A percentile compares a stretch with the other conserved stretches of the same genome.
phyloP scores from a whole-genome alignment of 2,888 invertebrate genomes.

The Drosophila melanocephala region DNA sequence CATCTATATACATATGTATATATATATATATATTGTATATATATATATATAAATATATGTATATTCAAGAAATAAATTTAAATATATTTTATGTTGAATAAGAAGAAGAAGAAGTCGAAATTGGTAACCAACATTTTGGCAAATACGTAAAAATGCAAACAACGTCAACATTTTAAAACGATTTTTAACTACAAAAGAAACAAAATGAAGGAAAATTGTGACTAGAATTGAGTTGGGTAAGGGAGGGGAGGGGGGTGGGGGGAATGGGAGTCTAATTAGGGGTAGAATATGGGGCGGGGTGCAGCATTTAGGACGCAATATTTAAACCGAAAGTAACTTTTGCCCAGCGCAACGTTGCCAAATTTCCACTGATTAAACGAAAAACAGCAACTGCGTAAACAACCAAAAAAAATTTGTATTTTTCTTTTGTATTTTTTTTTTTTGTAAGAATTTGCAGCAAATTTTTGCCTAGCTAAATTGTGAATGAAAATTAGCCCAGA shows the following conservation, averaged over 20 bases:
- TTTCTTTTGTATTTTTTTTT: neutral
- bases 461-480: conserved; percentile 8
- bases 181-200: conserved; percentile 29
- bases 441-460: conserved; percentile 1
- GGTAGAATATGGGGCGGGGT: neutral
- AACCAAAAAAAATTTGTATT: no score
- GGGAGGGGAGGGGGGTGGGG: no score
- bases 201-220: conserved; percentile 1
- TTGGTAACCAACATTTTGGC: conserved; percentile 27
- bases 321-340: neutral
- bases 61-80: conserved; percentile 48
- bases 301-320: conserved; percentile 7
- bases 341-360: conserved; percentile 30
- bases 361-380: conserved; percentile 8
- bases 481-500: conserved; percentile 12
- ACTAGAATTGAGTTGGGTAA: neutral
- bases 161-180: conserved; percentile 26
- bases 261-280: no score
- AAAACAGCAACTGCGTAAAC: conserved; percentile 24
- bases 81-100: conserved; percentile 68
- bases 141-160: conserved; percentile 41
- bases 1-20: conserved; percentile 19
- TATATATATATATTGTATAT: conserved; percentile 29
- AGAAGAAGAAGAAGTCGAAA: conserved; percentile 28
- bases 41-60: conserved; percentile 47